These are phyloP conservation scores for Onychomys torridus DNA, from an alignment of 2,797 vertebrate genomes.

Conservation along the genomic window DNA sequence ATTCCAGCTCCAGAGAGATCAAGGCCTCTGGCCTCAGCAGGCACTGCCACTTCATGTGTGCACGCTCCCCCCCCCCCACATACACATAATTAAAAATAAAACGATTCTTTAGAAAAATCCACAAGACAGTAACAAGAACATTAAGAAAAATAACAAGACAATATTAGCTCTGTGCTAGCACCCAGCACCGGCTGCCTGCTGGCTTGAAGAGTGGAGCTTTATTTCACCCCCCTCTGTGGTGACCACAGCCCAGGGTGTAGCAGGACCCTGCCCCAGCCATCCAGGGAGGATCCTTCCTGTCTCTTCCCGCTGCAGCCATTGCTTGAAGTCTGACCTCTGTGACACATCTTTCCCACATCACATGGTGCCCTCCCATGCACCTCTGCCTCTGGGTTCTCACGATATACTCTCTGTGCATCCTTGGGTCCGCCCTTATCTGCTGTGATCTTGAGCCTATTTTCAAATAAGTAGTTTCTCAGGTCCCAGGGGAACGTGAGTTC, in stretches of 20 bases:
- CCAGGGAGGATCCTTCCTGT: neutral
- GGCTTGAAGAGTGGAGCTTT: neutral
- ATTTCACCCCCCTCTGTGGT: fast-evolving
- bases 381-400: fast-evolving
- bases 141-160: neutral
- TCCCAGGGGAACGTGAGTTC: fast-evolving
- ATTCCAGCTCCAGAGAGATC: neutral
- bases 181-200: too few species aligned
- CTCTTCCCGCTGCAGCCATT: neutral
- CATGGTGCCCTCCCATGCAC: fast-evolving
- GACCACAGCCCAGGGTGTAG: neutral
- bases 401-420: neutral
- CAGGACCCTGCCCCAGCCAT: neutral
- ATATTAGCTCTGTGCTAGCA: too few species aligned
- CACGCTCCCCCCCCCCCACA: neutral
- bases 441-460: neutral
- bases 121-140: neutral
- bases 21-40: neutral
- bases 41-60: too few species aligned
- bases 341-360: neutral
- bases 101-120: neutral
- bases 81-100: neutral
- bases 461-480: neutral
- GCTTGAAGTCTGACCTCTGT: too few species aligned
- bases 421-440: fast-evolving